phyloP scores from a whole-genome alignment of 2,113 vertebrate genomes.

The Lepus europaeus region DNA sequence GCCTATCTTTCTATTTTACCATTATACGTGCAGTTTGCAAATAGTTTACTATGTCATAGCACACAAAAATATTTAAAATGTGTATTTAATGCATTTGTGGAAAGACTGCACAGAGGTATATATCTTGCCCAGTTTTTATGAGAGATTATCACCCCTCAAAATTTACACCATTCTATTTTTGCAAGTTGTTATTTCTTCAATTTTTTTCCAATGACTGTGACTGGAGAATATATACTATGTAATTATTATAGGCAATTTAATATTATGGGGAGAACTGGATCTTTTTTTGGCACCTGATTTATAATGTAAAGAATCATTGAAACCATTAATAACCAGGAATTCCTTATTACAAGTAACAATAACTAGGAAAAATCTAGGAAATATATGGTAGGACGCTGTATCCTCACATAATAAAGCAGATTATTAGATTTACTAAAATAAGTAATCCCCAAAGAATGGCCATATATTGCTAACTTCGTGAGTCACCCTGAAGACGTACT shows the following conservation, averaged over 20 bases:
- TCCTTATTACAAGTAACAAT: conserved; percentile 12
- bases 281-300: conserved; percentile 42
- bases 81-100: conserved; percentile 47
- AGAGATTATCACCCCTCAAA: neutral
- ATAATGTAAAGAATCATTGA: conserved; percentile 29
- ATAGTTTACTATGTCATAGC: neutral
- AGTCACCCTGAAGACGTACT: conserved; percentile 73
- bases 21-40: neutral
- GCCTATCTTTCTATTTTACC: neutral
- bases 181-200: conserved; percentile 25
- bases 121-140: conserved; percentile 22
- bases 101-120: neutral
- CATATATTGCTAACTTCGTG: conserved; percentile 70
- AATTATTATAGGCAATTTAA: conserved; percentile 69
- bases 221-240: conserved; percentile 43
- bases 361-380: conserved; percentile 3
- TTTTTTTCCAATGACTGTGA: conserved; percentile 42
- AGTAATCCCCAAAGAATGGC: conserved; percentile 74
- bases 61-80: neutral
- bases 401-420: conserved; percentile 69
- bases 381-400: neutral
- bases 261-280: neutral
- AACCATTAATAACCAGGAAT: conserved; percentile 63
- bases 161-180: conserved; percentile 22
- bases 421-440: conserved; percentile 78